Evolutionary conservation across 2,113 vertebrate species (phyloP).

Genomic region (Mirza zaza): DNA sequence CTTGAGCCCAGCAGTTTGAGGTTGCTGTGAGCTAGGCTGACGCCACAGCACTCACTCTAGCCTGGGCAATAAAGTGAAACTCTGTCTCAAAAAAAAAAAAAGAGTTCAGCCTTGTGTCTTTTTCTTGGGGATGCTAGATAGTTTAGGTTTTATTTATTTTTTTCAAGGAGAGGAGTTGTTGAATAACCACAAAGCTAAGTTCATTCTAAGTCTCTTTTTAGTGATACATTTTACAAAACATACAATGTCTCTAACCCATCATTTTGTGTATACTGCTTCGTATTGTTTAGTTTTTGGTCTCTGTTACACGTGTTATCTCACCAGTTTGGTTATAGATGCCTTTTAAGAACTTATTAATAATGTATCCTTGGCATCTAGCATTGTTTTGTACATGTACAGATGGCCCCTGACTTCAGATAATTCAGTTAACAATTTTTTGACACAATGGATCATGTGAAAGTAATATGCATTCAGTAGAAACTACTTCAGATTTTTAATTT

Average conservation of each 20-base stretch:
- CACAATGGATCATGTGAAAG: neutral
- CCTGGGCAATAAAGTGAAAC: too few species aligned
- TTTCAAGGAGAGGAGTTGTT: neutral
- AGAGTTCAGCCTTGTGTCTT: neutral
- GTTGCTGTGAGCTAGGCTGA: too few species aligned
- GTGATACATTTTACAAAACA: neutral
- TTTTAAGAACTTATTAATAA: neutral
- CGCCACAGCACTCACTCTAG: too few species aligned
- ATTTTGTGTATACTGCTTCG: neutral
- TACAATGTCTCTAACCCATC: neutral
- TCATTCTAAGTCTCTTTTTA: neutral
- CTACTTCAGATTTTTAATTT: neutral
- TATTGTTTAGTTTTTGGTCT: neutral
- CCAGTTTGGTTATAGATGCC: neutral
- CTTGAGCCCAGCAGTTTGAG: too few species aligned
- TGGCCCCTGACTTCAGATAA: neutral
- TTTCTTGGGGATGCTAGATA: neutral
- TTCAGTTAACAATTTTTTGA: neutral
- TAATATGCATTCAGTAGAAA: neutral
- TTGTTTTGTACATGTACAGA: neutral
- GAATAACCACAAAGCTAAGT: conserved; percentile 25
- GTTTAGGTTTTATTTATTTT: conserved; percentile 34
- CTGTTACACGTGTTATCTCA: neutral
- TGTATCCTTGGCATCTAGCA: neutral
- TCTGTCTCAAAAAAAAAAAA: too few species aligned